Evolutionary conservation across 2,113 vertebrate genomes (phyloP), one percentile per base, ranked within the genome.

Genomic region (Addax nasomaculatus): DNA sequence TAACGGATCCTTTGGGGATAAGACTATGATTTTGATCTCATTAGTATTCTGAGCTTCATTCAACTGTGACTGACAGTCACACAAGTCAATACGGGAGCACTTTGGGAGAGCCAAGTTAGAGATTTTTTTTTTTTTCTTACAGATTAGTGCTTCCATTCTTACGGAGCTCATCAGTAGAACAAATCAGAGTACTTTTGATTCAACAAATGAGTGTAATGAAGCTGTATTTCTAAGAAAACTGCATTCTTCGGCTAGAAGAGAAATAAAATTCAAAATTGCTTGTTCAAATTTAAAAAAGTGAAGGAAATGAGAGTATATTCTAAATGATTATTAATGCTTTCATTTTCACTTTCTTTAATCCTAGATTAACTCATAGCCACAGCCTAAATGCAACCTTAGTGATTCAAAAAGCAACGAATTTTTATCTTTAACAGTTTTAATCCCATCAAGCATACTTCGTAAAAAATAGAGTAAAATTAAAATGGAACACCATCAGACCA

Each of bases 51-150:
- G 85, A 93, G 58, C 81, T 64, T 86, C 89, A 95, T 49, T 94
- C 92, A 97, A 94, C 97, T 98, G 97, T 97, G 78, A 96, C 96
- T 97, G 98, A 97, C 94, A 97, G 93, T 89, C 90, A 91, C 78
- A 92, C 51, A 89, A 97, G 93, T 98, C 98, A 97, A 98, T 98
- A 97, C 78, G 16, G 78, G 67, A 86, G 81, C 33, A 96, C 89
- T 97, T 83, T 17, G 81, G 93, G 96, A 96, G 6, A 97, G 78
- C 49, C 51, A 83, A 89, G 76, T 89, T 81, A 67, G 92, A 89
- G 76, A 55, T 23, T 81, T 60, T 91, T 73, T 81, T 79, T 51
- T 21, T 83, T 36, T 55, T 16, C 57, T 78, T 88, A 94, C 85
- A 89, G 95, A 97, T 97, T 95, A 88, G 70, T 53, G 91, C 78